Base-by-base conservation (phyloP, 2,113 vertebrate genomes). In the Ochotona curzoniae region DNA sequence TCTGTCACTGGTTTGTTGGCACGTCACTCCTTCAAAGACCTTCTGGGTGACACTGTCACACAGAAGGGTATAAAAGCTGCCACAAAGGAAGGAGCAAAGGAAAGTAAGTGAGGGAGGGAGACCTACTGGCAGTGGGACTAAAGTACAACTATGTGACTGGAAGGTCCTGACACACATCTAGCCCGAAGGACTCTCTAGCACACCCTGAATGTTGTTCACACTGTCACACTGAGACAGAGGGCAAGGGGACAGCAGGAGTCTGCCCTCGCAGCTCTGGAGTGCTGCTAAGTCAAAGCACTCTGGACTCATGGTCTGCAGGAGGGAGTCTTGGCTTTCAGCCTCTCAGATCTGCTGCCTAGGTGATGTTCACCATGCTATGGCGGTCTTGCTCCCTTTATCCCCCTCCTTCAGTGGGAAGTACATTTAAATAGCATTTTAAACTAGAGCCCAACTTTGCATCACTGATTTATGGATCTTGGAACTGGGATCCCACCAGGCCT, bases 391-490 rank as follows among this genome's bases (percentile, higher is more conserved):
- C 17, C 28, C 61, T 51, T 18, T n/a, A 9, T 11, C n/a, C 3
- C 75, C 88, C 83, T 95, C 32, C 35, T 8, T 78, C 60, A 63
- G 66, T 54, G 71, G n/a, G 38, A 75, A 86, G 49, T 49, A 87
- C 84, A 75, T 79, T 61, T 60, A 57, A 90, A 84, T 1, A 23
- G n/a, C 35, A 85, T 93, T 90, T 90, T 76, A 85, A 63, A 93
- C 54, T 70, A 81, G 90, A 78, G 83, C 60, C 54, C 1, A 64
- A 35, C 38, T 61, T 7, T 54, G 6, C 8, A 73, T 49, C 61
- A 81, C 63, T 73, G 79, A 30, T 67, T 81, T 57, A 35, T 87
- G 57, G 67, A 60, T 84, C 15, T 44, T 14, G 75, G 44, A 82
- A 66, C 44, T 49, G 51, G 67, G n/a, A 74, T 61, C 78, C 38